These are phyloP conservation scores for Tetramorium bicarinatum DNA, from an alignment of 2,888 invertebrate genomes.

Conservation along the genomic window DNA sequence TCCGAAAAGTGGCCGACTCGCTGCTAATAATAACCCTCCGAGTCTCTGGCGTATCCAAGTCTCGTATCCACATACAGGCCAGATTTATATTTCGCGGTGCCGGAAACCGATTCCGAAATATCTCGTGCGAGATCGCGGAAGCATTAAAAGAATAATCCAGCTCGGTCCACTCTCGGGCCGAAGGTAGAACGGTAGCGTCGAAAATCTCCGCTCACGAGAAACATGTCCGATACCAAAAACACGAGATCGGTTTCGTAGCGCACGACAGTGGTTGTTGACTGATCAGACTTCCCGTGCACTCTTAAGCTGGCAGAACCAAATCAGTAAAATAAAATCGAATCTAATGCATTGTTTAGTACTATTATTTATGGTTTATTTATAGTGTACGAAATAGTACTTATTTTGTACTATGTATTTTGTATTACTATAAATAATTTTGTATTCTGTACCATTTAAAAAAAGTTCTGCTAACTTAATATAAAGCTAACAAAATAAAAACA, in stretches of 20 bases:
- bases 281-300: conserved; percentile 4
- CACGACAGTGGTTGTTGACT: conserved; percentile 19
- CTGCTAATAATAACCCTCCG: conserved; percentile 67
- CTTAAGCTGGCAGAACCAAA: too few relatives aligned
- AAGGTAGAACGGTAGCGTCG: not conserved
- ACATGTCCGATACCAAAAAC: conserved; percentile 54
- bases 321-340: too few relatives aligned
- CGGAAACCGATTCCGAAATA: conserved; percentile 78
- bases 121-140: conserved; percentile 75
- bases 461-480: too few relatives aligned
- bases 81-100: conserved; percentile 66
- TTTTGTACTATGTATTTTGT: too few relatives aligned
- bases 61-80: conserved; percentile 21
- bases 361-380: too few relatives aligned
- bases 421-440: too few relatives aligned
- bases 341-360: too few relatives aligned
- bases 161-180: conserved; percentile 25
- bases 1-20: conserved; percentile 51
- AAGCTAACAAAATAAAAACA: too few relatives aligned
- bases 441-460: too few relatives aligned
- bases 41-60: not conserved
- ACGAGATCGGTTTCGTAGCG: conserved; percentile 24
- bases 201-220: conserved; percentile 53
- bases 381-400: too few relatives aligned
- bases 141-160: conserved; percentile 60